Conservation (phyloP, 2,888 invertebrate genomes). For the Scaptomyza cyrtandrae region DNA sequence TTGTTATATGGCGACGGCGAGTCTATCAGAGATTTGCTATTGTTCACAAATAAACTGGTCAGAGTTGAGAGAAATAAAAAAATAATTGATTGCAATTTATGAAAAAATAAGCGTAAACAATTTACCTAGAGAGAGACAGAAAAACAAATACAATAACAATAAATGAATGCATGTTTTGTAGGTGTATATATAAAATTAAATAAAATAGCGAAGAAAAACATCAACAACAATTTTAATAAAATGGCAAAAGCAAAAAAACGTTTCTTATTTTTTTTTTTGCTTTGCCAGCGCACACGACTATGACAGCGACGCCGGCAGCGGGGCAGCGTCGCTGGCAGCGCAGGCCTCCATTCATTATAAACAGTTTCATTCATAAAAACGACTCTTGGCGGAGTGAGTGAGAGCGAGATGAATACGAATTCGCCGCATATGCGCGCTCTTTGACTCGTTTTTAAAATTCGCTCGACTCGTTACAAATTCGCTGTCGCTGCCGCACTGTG, state of each 20-base stretch:
- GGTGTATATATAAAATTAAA: slow-evolving; percentile 30
- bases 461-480: slow-evolving; percentile 36
- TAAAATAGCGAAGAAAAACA: slow-evolving; percentile 45
- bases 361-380: slow-evolving; percentile 83
- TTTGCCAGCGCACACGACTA: slow-evolving; percentile 46
- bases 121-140: slow-evolving; percentile 16
- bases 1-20: slow-evolving; percentile 62
- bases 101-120: slow-evolving; percentile 31
- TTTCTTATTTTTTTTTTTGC: slow-evolving; percentile 39
- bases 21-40: slow-evolving; percentile 50
- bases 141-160: slow-evolving; percentile 35
- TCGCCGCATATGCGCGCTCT: slow-evolving; percentile 48
- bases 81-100: slow-evolving; percentile 10
- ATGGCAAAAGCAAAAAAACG: slow-evolving; percentile 33
- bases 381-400: slow-evolving; percentile 59
- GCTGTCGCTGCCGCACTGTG: slow-evolving; percentile 24
- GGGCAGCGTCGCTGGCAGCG: slow-evolving; percentile 46
- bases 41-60: slow-evolving; percentile 21
- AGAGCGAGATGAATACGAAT: slow-evolving; percentile 34
- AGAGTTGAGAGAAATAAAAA: slow-evolving; percentile 12
- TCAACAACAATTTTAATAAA: slow-evolving; percentile 43
- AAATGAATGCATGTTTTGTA: neutral
- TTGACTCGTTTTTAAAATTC: slow-evolving; percentile 47
- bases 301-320: slow-evolving; percentile 57
- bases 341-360: slow-evolving; percentile 82